These are phyloP conservation scores for Saccostrea glomerata DNA, from an alignment of 1,140 invertebrate genomes.

Conservation along the genomic window DNA sequence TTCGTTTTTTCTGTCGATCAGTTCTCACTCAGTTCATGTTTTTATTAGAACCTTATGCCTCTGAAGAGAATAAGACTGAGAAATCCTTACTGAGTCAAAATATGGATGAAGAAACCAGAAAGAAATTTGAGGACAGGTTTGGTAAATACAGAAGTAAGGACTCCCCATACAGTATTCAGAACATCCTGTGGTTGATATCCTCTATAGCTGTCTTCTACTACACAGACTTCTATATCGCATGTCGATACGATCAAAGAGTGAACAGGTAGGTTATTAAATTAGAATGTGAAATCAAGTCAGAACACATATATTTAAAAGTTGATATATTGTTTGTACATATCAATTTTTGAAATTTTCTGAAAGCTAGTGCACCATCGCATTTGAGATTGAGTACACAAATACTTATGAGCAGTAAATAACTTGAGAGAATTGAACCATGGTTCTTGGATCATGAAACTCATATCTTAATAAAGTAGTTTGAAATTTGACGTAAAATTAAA, in stretches of 20 bases:
- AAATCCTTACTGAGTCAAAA: slow-evolving; percentile 48
- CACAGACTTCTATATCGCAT: slow-evolving; percentile 69
- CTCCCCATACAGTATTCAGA: slow-evolving; percentile 70
- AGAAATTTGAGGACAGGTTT: slow-evolving; percentile 64
- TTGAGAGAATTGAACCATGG: too few species aligned
- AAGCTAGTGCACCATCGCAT: too few species aligned
- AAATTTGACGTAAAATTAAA: too few species aligned
- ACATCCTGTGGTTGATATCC: slow-evolving; percentile 71
- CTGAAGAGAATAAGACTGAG: neutral
- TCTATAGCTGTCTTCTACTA: slow-evolving; percentile 72
- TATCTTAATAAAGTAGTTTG: too few species aligned
- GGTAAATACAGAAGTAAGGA: slow-evolving; percentile 61
- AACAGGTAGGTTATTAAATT: slow-evolving; percentile 61
- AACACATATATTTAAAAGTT: too few species aligned
- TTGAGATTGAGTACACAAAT: too few species aligned
- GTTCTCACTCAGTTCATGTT: neutral
- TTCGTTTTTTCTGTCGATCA: neutral
- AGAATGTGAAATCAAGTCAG: too few species aligned
- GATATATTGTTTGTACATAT: too few species aligned
- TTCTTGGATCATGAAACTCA: too few species aligned
- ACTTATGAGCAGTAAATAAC: too few species aligned
- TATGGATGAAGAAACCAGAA: slow-evolving; percentile 60
- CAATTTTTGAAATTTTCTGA: too few species aligned
- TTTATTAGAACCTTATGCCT: neutral
- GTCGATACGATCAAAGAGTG: slow-evolving; percentile 69